A percentile compares a stretch with the other conserved stretches of the same genome.
Evolutionary conservation across 2,888 invertebrate species (phyloP).

Genomic region (Dorcus hopei): DNA sequence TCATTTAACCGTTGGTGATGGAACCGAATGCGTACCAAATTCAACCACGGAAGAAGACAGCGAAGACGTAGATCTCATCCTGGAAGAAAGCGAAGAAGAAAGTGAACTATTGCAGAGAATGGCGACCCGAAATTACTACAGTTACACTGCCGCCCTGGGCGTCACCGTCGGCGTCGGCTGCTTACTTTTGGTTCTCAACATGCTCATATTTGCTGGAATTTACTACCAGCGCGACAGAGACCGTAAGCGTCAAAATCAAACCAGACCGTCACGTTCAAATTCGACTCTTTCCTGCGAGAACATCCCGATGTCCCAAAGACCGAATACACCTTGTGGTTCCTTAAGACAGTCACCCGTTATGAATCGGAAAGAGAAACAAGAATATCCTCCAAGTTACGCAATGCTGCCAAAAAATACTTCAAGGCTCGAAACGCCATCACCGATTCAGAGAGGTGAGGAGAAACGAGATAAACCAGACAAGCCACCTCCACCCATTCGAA

Average conservation of each 20-base stretch:
- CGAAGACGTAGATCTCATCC: slow-evolving; percentile 34
- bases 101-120: slow-evolving; percentile 54
- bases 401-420: slow-evolving; percentile 48
- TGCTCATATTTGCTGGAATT: slow-evolving; percentile 74
- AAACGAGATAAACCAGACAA: slow-evolving; percentile 38
- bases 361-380: slow-evolving; percentile 39
- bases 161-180: slow-evolving; percentile 75
- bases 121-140: slow-evolving; percentile 58
- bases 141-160: slow-evolving; percentile 73
- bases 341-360: slow-evolving; percentile 43
- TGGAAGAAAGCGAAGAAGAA: slow-evolving; percentile 50
- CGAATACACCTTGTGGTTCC: slow-evolving; percentile 48
- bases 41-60: slow-evolving; percentile 32
- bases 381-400: slow-evolving; percentile 54
- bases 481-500: slow-evolving; percentile 46
- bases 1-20: slow-evolving; percentile 39
- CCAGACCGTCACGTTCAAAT: slow-evolving; percentile 34
- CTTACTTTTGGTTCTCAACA: slow-evolving; percentile 66
- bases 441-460: slow-evolving; percentile 38
- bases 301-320: slow-evolving; percentile 48
- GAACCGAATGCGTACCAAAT: slow-evolving; percentile 45
- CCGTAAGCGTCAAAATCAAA: slow-evolving; percentile 32
- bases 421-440: slow-evolving; percentile 35
- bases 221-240: slow-evolving; percentile 69
- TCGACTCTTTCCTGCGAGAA: slow-evolving; percentile 45